phyloP scores from a whole-genome alignment of 2,797 vertebrate genomes.

The Acanthurus leucopareius region DNA sequence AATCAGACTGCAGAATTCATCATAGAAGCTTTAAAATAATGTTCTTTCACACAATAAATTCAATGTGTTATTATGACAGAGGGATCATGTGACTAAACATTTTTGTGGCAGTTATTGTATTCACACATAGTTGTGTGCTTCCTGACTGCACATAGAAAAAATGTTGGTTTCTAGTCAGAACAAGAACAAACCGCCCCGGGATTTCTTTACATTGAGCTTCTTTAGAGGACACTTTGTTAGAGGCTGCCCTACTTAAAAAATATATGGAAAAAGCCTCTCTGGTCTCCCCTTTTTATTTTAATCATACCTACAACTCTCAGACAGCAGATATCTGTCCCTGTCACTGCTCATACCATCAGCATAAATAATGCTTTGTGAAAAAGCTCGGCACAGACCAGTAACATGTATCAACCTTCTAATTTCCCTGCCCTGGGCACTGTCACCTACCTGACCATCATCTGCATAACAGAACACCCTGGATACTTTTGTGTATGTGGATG shows the following conservation, averaged over 20 bases:
- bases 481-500: conserved; percentile 34
- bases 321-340: conserved; percentile 64
- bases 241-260: conserved; percentile 40
- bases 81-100: background rate
- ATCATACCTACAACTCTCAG: conserved; percentile 37
- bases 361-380: conserved; percentile 63
- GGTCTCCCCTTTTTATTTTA: conserved; percentile 53
- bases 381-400: conserved; percentile 56
- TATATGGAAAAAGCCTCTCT: conserved; percentile 42
- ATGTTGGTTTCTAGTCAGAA: conserved; percentile 15
- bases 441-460: conserved; percentile 73
- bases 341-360: conserved; percentile 56
- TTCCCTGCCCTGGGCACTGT: conserved; percentile 69
- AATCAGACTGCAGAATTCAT: background rate
- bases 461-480: conserved; percentile 62
- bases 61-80: background rate
- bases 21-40: conserved; percentile 1
- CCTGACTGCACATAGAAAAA: conserved; percentile 5
- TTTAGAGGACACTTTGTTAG: conserved; percentile 38
- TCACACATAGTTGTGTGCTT: conserved; percentile 18
- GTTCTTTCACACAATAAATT: background rate
- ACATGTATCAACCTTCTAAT: conserved; percentile 74
- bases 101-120: background rate
- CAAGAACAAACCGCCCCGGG: conserved; percentile 44
- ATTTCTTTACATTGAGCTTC: conserved; percentile 46